Base-by-base conservation (phyloP, 2,113 vertebrate genomes). In the Apistogramma diplotaenia region DNA sequence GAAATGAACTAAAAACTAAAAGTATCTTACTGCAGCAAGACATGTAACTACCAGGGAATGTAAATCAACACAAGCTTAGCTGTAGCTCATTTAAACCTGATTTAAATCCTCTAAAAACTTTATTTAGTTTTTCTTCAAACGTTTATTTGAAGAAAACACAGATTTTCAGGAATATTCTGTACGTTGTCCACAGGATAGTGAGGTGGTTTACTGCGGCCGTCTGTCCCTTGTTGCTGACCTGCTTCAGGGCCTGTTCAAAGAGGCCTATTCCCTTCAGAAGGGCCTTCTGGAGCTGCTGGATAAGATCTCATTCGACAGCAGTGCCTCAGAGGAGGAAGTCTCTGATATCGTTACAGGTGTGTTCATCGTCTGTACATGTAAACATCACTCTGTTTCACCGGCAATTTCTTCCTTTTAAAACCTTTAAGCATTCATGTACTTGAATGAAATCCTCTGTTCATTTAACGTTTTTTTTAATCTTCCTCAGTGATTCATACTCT, bases 211-310 rank as follows among this genome's bases (percentile, higher is more conserved):
- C 85, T 96, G 94, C 89, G 96, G 96, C 15, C 94, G 92, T 21
- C 93, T 99, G 72, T 96, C 97, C n/a, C 86, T 98, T 27, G 95
- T 99, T 72, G 96, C 96, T 31, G 97, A 99, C 87, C 94, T 98
- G 76, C 95, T 99, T 0, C 98, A 99, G 83, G 93, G 94, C 16
- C 78, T 99, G 58, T 99, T 99, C 86, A 99, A 97, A 84, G 97
- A 97, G 74, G 96, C 97, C 2, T 98, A 98, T 82, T 93, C 93
- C 29, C 96, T 99, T 74, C 98, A 99, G 83, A 99, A 98, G 75
- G 93, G 95, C 51, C 90, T 99, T 18, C 95, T 99, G 95, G 97
- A 97, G 54, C 80, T 99, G 4, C 82, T 99, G 83, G 97, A 98
- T 81, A 93, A 85, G 81, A 93, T 97, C 78, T 94, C 93, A 59